A percentile compares a stretch with the other conserved stretches of the same genome.
Evolutionary conservation across 2,113 vertebrate species (phyloP).

Genomic region (human): DNA sequence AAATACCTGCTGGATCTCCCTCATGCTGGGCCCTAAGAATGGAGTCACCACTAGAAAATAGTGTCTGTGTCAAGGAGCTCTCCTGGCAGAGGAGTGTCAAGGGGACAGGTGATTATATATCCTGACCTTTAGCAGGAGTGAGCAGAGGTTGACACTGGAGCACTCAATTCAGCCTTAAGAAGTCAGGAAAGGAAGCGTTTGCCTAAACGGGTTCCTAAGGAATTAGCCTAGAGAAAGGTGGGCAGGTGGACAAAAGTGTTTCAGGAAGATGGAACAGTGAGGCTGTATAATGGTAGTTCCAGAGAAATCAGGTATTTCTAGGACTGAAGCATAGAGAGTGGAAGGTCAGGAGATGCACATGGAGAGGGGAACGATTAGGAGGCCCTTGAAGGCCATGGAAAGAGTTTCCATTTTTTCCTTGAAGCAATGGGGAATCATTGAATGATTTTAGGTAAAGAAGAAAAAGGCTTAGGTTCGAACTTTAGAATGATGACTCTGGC

Average conservation of each 20-base stretch:
- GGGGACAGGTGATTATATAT: not conserved
- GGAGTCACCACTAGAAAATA: not conserved
- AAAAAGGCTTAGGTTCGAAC: not conserved
- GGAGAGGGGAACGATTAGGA: not conserved
- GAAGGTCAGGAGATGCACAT: not conserved
- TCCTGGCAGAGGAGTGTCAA: not conserved
- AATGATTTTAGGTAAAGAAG: not conserved
- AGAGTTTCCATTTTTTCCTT: not conserved
- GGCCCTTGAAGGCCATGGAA: not conserved
- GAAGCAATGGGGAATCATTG: not conserved
- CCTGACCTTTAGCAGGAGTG: not conserved
- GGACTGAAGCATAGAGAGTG: not conserved
- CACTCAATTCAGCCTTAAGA: not conserved
- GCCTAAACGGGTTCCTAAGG: not conserved
- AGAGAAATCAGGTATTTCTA: not conserved
- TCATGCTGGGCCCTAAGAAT: not conserved
- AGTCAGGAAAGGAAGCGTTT: not conserved
- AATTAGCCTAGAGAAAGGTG: not conserved
- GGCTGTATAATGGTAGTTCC: not conserved
- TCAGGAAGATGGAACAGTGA: not conserved
- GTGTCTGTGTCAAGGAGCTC: not conserved
- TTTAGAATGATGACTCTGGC: slow-evolving; percentile 1
- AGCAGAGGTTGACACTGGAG: not conserved
- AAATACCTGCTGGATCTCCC: not conserved
- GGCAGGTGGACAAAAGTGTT: not conserved